Evolutionary conservation across 2,888 invertebrate genomes (phyloP), one percentile per base, ranked within the genome.

Genomic region (Phyllotreta cruciferae): DNA sequence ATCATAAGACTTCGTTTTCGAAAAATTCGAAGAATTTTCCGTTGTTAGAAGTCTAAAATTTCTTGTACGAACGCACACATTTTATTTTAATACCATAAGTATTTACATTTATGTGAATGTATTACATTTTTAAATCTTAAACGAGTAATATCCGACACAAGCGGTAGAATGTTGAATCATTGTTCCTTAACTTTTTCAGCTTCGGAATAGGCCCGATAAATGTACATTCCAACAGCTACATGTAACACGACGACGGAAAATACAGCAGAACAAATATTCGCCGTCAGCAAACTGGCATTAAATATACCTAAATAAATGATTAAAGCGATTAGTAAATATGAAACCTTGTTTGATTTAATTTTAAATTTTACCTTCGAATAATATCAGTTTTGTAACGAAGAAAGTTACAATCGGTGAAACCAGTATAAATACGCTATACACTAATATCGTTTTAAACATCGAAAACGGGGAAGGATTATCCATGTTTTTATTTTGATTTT

Each of bases 221-320:
- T 91, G 76, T 91, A 93, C 49, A 91, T 81, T 34, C 90, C 93
- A 63, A 94, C 78, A 2, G 92, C 90, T 66, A 91, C 75, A 77
- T 94, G 93, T 56, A 94, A 81, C 5, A 90, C 86, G 5, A 92
- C 74, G 7, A 94, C 87, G 0, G 93, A 90, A 49, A 89, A 85
- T 41, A 90, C 86, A 24, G 93, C 93, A 3, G 93, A 88, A 78
- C 89, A 91, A 37, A 93, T 90, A 79, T 91, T 93, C 73, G 90
- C 90, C 13, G 86, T 84, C 44, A 91, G 79, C 58, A 76, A 77
- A 42, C 81, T 80, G 39, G 83, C 72, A 39, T 83, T 83, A 14
- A 86, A 75, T 14, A 86, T 65, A 63, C 83, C 86, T 87, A 74
- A 64, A 80, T 37, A 44, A 44, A 10, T n/a, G 4, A 38, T 10